A percentile compares a stretch with the other conserved stretches of the same genome.
These are phyloP conservation scores for Pristiophorus japonicus DNA, from an alignment of 2,113 vertebrate species.

Conservation along the genomic window DNA sequence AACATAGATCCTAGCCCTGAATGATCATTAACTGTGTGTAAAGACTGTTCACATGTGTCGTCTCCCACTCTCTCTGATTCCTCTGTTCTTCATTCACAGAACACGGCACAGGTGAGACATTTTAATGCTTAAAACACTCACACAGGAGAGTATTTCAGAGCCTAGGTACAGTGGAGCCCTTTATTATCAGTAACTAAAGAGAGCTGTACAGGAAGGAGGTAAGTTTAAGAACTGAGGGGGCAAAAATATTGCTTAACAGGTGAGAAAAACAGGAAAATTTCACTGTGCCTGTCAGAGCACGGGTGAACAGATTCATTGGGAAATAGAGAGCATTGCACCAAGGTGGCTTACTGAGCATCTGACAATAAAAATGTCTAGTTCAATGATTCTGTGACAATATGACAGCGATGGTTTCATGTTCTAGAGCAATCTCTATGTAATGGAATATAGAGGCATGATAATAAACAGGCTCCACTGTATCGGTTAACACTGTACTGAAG, in stretches of 20 bases:
- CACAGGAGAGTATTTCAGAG: slow-evolving; percentile 26
- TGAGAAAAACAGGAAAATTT: background rate
- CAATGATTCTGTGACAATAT: slow-evolving; percentile 2
- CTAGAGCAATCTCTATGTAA: background rate
- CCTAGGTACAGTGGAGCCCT: slow-evolving; percentile 37
- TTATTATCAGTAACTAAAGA: slow-evolving; percentile 38
- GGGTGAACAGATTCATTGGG: background rate
- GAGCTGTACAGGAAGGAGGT: slow-evolving; percentile 36
- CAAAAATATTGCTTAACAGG: slow-evolving; percentile 18
- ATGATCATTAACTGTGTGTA: background rate
- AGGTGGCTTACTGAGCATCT: background rate
- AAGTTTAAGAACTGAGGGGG: slow-evolving; percentile 28
- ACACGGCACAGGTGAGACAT: slow-evolving; percentile 38
- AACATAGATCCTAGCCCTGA: background rate
- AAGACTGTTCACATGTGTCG: background rate
- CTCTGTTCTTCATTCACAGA: slow-evolving; percentile 37
- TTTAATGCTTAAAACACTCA: slow-evolving; percentile 36
- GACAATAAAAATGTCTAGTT: slow-evolving; percentile 4
- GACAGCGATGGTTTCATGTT: background rate
- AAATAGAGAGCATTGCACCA: background rate
- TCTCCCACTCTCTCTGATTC: slow-evolving; percentile 26
- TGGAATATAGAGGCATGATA: slow-evolving; percentile 25
- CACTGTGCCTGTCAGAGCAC: background rate
- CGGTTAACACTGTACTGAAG: slow-evolving; percentile 33
- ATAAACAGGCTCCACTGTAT: slow-evolving; percentile 38